Conservation (phyloP, 2,113 vertebrate species). For the Ifrita kowaldi region DNA sequence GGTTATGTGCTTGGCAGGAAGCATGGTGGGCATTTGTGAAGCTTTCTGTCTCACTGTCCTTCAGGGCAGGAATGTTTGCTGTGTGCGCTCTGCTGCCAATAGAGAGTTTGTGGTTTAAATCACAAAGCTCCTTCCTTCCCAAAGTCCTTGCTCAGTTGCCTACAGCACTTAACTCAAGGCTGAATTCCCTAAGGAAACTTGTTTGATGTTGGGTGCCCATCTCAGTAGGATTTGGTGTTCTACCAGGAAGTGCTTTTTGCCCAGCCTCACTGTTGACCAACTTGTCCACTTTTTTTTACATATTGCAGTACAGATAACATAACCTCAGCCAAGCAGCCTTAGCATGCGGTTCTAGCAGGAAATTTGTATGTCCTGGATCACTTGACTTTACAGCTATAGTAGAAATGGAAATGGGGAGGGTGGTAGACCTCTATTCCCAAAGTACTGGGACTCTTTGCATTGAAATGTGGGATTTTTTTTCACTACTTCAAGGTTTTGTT, state of each 20-base stretch:
- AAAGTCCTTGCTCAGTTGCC: not conserved
- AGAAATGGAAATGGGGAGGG: not conserved
- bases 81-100: accelerated
- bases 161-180: not conserved
- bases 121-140: not conserved
- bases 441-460: not conserved
- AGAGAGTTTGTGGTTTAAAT: not conserved
- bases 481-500: not conserved
- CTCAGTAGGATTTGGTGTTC: not conserved
- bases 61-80: not conserved
- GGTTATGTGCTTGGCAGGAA: not conserved
- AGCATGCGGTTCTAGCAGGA: not conserved
- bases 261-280: not conserved
- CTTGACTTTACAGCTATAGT: not conserved
- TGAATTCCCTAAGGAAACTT: not conserved
- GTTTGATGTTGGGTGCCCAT: not conserved
- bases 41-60: not conserved
- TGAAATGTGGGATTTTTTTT: not conserved
- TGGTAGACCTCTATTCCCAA: not conserved
- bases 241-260: not conserved
- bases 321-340: not conserved
- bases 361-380: not conserved
- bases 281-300: not conserved
- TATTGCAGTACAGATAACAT: not conserved
- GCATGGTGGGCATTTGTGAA: not conserved